phyloP scores from a whole-genome alignment of 2,113 vertebrate species.

The Gymnobelideus leadbeateri region DNA sequence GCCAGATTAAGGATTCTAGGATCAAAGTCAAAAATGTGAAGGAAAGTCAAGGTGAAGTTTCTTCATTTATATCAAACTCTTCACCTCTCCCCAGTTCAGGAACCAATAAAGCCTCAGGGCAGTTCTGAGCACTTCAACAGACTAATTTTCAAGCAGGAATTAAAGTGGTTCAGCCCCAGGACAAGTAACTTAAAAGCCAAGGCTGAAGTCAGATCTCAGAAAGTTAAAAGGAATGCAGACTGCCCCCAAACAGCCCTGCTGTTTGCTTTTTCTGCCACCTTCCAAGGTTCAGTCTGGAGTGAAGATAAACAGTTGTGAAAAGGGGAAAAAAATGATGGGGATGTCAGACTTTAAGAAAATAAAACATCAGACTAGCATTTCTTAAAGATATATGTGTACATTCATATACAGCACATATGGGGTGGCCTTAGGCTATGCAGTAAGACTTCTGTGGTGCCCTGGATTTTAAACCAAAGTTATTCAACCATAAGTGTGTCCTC shows the following conservation, averaged over 20 bases:
- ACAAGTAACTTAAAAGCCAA: constrained; percentile 83
- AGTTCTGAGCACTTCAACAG: constrained; percentile 71
- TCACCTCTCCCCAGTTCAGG: constrained; percentile 74
- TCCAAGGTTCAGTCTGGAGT: constrained; percentile 86
- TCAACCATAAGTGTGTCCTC: background rate
- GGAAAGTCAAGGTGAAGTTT: constrained; percentile 58
- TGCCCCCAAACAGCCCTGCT: constrained; percentile 83
- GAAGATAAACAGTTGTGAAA: constrained; percentile 84
- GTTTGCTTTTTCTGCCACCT: constrained; percentile 88
- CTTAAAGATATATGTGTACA: constrained; percentile 64
- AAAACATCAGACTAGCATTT: constrained; percentile 82
- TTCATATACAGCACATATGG: background rate
- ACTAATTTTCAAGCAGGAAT: constrained; percentile 82
- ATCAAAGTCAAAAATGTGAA: constrained; percentile 62
- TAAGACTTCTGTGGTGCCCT: background rate
- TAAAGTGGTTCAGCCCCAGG: constrained; percentile 82
- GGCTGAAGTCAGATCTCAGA: constrained; percentile 81
- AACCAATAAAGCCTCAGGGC: constrained; percentile 77
- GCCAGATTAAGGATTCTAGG: constrained; percentile 53
- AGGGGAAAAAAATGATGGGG: constrained; percentile 65
- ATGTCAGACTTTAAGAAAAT: constrained; percentile 85
- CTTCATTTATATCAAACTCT: constrained; percentile 70
- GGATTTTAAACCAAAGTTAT: background rate
- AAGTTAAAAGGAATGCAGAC: constrained; percentile 87
- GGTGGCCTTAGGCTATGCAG: background rate